phyloP scores from a whole-genome alignment of 2,113 vertebrate genomes.

The Rafetus swinhoei region DNA sequence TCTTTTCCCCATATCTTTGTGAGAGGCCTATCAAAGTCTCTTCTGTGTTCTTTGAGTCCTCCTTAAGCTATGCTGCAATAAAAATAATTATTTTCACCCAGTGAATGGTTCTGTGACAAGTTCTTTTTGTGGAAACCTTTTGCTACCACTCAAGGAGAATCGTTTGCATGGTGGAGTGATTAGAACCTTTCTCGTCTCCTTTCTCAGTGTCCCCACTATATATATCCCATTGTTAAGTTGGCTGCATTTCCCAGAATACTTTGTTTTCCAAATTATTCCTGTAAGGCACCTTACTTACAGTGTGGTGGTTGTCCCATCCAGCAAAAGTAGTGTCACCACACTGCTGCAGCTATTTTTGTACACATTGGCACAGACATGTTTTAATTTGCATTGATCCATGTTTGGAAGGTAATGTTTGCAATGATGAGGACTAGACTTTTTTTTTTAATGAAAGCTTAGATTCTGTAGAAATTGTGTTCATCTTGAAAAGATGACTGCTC shows the following conservation, averaged over 20 bases:
- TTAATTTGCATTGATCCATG: not conserved
- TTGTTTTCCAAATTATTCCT: not conserved
- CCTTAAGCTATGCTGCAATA: not conserved
- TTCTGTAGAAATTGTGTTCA: not conserved
- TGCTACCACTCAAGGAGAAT: not conserved
- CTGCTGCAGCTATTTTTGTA: not conserved
- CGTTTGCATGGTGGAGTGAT: not conserved
- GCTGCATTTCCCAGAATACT: not conserved
- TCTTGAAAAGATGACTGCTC: fast-evolving
- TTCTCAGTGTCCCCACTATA: not conserved
- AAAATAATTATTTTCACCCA: not conserved
- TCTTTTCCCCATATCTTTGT: not conserved
- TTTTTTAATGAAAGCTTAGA: not conserved
- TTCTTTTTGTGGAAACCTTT: not conserved
- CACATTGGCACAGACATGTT: not conserved
- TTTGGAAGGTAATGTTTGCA: not conserved
- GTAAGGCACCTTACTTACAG: not conserved
- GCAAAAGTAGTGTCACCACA: not conserved
- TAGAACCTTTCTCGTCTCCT: not conserved
- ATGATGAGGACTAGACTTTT: not conserved
- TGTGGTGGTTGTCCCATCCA: not conserved
- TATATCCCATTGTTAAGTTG: not conserved
- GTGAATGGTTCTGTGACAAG: not conserved
- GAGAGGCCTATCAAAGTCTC: not conserved
- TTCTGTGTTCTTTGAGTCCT: not conserved